Conservation (phyloP, 2,888 invertebrate species). For the Mystacides longicornis region DNA sequence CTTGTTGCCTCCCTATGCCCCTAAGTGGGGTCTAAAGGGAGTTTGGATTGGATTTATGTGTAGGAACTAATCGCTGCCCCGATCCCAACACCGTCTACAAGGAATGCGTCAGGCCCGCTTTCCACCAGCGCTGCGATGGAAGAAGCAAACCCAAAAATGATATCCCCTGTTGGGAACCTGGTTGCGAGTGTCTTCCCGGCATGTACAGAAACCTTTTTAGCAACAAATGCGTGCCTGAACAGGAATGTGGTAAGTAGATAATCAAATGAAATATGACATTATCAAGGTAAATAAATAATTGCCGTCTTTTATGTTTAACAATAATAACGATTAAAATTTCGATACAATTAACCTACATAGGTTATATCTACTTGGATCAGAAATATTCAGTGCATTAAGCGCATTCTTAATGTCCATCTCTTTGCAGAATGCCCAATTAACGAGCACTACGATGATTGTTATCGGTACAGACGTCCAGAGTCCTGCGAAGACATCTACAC, state of each 20-base stretch:
- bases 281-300: no score
- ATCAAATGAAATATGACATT: no score
- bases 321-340: no score
- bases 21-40: no score
- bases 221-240: constrained; percentile 1
- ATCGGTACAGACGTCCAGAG: neutral
- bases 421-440: neutral
- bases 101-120: neutral
- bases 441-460: neutral
- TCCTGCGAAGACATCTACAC: neutral
- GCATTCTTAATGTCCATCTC: no score
- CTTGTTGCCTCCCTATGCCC: no score
- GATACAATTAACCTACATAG: no score
- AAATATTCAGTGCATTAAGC: no score
- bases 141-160: neutral
- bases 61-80: neutral
- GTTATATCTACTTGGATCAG: no score
- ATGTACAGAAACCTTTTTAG: constrained; percentile 2
- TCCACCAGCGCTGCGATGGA: neutral
- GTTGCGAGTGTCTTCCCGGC: constrained; percentile 7
- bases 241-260: constrained; percentile 10
- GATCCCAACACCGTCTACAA: neutral
- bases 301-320: no score
- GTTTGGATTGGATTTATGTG: no score
- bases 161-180: neutral